A percentile compares a stretch with the other conserved stretches of the same genome.
phyloP scores from a whole-genome alignment of 2,797 vertebrate species.

The Paramormyrops hopkinsi region DNA sequence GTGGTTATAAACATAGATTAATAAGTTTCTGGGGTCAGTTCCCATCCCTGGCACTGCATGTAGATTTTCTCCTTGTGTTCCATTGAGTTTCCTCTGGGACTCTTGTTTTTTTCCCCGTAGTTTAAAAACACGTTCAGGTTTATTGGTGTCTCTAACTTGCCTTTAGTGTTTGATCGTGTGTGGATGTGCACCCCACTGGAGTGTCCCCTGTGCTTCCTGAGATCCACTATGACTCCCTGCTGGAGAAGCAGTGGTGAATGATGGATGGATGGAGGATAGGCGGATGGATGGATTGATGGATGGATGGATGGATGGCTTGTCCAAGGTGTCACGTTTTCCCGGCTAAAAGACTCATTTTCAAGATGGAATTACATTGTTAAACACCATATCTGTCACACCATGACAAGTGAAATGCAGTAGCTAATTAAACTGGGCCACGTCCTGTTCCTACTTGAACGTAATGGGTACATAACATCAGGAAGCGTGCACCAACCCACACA shows the following conservation, averaged over 20 bases:
- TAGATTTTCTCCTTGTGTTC: neutral
- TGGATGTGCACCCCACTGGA: neutral
- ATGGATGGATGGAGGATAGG: neutral
- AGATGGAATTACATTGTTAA: neutral
- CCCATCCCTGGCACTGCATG: neutral
- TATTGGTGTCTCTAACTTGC: neutral
- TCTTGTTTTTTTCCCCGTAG: neutral
- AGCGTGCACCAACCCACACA: too few species aligned
- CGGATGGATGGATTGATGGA: neutral
- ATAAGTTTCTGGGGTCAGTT: neutral
- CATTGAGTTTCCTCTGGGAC: neutral
- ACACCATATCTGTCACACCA: neutral
- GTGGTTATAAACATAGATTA: neutral
- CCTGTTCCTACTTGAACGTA: neutral
- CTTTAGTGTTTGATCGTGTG: neutral
- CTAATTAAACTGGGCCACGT: neutral
- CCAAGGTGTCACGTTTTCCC: neutral
- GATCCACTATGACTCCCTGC: neutral
- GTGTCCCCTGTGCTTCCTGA: neutral
- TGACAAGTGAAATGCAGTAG: neutral
- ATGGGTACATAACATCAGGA: neutral
- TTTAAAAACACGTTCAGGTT: neutral
- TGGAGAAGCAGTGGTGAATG: neutral
- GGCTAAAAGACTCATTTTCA: neutral
- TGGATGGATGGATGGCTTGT: neutral